Base-by-base conservation (phyloP, 2,888 invertebrate species). In the Tubiluchus corallicola region DNA sequence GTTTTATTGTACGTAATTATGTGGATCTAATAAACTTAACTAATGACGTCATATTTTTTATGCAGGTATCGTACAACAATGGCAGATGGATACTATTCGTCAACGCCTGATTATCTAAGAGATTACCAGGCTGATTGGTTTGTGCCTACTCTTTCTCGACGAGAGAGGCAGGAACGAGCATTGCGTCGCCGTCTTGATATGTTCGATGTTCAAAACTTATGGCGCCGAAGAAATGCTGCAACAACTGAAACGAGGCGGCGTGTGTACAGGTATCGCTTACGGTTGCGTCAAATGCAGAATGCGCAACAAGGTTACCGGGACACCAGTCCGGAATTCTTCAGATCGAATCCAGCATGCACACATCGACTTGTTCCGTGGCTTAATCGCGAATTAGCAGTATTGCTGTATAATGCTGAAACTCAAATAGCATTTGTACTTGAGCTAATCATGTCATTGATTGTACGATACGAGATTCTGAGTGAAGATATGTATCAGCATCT, bases 341-440 rank as follows among this genome's bases (percentile, higher is more conserved):
- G 54, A 3, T 51, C 55, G n/a, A 68, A 87, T 67, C 80, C 80
- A 45, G 76, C 79, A 13, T 79, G 82, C 60, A 71, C 78, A 50
- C 78, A 81, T 60, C 75, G 90, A 1, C 69, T 92, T 44, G 75
- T 82, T 49, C 82, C 82, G 1, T 92, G 87, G 84, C 68, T 92
- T 20, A 79, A 79, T 61, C 71, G 92, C 50, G 90, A 92, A 64
- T 68, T 92, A 20, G 73, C 75, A 53, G 82, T 77, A 47, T 69
- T 87, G 43, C 64, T 84, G 18, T 54, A 56, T 19, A 52, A 56
- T 38, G 55, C 55, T 21, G 58, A 57, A 44, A 53, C 51, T 4
- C 57, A 58, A 44, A 54, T 58, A 2, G 54, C 56, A 19, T 74
- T 75, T 54, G 76, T 82, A 1, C 59, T 79, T 56, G 59, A 76